phyloP scores from a whole-genome alignment of 1,140 invertebrate species.

The Drosophila nebulosa region DNA sequence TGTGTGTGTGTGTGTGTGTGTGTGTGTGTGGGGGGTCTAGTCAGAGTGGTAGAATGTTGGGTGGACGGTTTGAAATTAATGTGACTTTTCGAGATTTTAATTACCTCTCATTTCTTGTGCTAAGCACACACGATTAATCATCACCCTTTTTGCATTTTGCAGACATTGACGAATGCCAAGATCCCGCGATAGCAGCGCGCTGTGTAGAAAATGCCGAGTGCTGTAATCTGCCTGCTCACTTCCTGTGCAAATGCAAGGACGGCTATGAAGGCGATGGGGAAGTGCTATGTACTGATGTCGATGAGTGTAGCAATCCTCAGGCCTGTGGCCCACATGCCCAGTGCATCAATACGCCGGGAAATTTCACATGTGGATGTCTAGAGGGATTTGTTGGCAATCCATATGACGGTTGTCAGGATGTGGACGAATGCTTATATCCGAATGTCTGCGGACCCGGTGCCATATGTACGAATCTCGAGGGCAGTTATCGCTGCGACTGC shows the following conservation, averaged over 20 bases:
- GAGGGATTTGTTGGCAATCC: constrained; percentile 93
- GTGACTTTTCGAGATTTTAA: constrained; percentile 38
- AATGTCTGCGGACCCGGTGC: constrained; percentile 90
- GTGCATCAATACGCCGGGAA: constrained; percentile 92
- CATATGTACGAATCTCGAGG: constrained; percentile 89
- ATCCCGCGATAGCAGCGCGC: constrained; percentile 89
- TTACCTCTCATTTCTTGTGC: constrained; percentile 58
- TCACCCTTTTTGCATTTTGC: constrained; percentile 46
- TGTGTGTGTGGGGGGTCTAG: constrained; percentile 8
- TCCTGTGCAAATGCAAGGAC: constrained; percentile 95
- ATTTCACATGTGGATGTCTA: constrained; percentile 92
- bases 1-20: constrained; percentile 18
- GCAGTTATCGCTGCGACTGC: constrained; percentile 91
- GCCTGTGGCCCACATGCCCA: constrained; percentile 90
- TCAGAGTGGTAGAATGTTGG: background rate
- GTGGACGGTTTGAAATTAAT: constrained; percentile 28
- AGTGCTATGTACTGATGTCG: constrained; percentile 91
- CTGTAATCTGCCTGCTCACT: constrained; percentile 96
- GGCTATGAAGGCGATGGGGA: constrained; percentile 95
- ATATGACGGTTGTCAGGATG: constrained; percentile 91
- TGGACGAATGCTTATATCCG: constrained; percentile 89
- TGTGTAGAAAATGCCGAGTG: constrained; percentile 96
- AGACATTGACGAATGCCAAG: constrained; percentile 97
- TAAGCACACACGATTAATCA: constrained; percentile 57
- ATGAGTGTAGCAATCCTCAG: constrained; percentile 90